Evolutionary conservation across 2,888 invertebrate genomes (phyloP).

Genomic region (Lepeophtheirus nordmannii): DNA sequence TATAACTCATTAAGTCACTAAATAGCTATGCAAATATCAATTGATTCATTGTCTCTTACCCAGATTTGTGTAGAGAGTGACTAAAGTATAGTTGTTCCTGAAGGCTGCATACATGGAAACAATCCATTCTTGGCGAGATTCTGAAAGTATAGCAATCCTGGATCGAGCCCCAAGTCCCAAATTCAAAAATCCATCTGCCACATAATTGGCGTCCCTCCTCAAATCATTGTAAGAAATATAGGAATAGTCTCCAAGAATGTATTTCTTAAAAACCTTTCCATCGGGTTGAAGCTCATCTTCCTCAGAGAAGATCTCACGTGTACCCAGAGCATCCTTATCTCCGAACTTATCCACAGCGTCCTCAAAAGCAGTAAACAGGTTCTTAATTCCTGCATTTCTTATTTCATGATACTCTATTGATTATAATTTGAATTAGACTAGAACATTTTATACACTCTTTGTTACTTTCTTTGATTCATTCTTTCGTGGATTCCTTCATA

Average conservation of each 20-base stretch:
- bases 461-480: background rate
- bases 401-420: background rate
- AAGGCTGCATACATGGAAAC: constrained; percentile 88
- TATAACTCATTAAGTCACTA: background rate
- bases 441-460: too few species aligned
- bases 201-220: constrained; percentile 52
- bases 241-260: constrained; percentile 77
- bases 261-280: constrained; percentile 76
- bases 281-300: constrained; percentile 87
- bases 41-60: constrained; percentile 33
- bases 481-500: background rate
- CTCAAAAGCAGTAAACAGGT: background rate
- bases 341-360: constrained; percentile 42
- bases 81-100: constrained; percentile 79
- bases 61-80: constrained; percentile 89
- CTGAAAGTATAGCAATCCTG: constrained; percentile 84
- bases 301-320: constrained; percentile 73
- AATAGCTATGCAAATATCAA: background rate
- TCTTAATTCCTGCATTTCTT: background rate
- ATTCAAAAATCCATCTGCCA: constrained; percentile 68
- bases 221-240: constrained; percentile 72
- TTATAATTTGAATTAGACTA: too few species aligned
- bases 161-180: constrained; percentile 54
- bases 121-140: constrained; percentile 97
- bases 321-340: constrained; percentile 64